Base-by-base conservation (phyloP, 2,797 vertebrate species). In the Cheirogaleus major region DNA sequence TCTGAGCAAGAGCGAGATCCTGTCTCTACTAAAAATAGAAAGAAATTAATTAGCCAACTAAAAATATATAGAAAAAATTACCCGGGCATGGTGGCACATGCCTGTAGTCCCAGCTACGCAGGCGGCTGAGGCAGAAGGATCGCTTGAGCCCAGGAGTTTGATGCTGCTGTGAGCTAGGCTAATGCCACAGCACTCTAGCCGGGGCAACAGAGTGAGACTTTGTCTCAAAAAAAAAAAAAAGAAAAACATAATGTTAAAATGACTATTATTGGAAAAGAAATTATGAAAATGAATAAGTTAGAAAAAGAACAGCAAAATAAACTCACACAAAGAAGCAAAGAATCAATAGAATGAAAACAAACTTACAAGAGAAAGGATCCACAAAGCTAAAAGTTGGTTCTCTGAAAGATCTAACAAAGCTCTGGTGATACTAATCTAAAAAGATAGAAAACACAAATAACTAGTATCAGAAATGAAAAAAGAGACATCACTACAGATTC, bases 321-420 rank as follows among this genome's bases (percentile, higher is more conserved):
- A 95, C 43, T 67, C 15, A 82, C 61, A 63, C 61, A 63, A 92
- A 86, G 32, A 81, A 81, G 27, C 9, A 52, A 89, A 70, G 41
- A 57, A 57, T 57, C 78, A 69, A 61, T 45, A 43, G 84, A 63
- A 78, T 38, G 43, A 83, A 92, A 82, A 79, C 35, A 61, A 91
- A 87, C n/a, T 35, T 75, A 25, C 18, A 83, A 90, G 73, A 86
- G 48, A 81, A 95, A 87, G 43, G 61, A 43, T 45, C 63, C 43
- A 61, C 79, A 84, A 89, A 95, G 52, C 43, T 93, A 83, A 78
- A 83, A 76, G 41, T 25, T 69, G 69, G n/a, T 75, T 67, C 76
- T 67, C 35, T 79, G 50, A 96, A 82, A 90, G 27, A 86, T 45
- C 70, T 79, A 86, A 69, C 14, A 86, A 69, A 87, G 67, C 17